Conservation (phyloP, 2,888 invertebrate species). For the Sympetrum striolatum region DNA sequence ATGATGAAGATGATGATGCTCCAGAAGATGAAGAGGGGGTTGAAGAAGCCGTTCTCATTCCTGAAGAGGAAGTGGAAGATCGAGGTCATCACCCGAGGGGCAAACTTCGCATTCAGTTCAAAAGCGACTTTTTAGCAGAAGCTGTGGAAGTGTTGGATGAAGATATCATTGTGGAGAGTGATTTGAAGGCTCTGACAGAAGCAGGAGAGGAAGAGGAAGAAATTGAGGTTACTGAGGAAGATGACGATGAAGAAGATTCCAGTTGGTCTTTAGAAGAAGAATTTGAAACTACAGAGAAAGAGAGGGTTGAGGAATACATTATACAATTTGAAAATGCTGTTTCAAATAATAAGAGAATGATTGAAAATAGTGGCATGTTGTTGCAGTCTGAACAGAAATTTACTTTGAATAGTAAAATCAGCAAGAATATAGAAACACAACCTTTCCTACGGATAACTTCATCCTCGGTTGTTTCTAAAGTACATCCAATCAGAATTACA, state of each 20-base stretch:
- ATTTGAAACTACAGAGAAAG: conserved; percentile 46
- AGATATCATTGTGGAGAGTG: conserved; percentile 55
- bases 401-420: neutral
- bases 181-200: conserved; percentile 53
- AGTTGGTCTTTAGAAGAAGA: conserved; percentile 54
- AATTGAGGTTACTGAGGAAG: conserved; percentile 55
- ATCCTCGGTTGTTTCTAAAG: neutral
- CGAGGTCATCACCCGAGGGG: conserved; percentile 26
- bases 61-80: conserved; percentile 37
- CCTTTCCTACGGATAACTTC: neutral
- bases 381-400: neutral
- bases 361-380: conserved; percentile 44
- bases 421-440: neutral
- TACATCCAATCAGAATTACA: neutral
- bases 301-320: conserved; percentile 49
- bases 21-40: conserved; percentile 51
- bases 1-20: conserved; percentile 55
- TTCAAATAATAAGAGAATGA: conserved; percentile 10
- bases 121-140: conserved; percentile 84
- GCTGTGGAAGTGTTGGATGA: conserved; percentile 69
- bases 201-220: conserved; percentile 49
- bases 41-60: conserved; percentile 37
- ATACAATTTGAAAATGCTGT: conserved; percentile 48
- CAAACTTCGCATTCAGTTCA: conserved; percentile 80
- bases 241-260: conserved; percentile 55